Percentiles rank a stretch among this genome's conserved stretches.
Evolutionary conservation across 1,140 invertebrate genomes (phyloP).

Genomic region (Ceratina japonica): DNA sequence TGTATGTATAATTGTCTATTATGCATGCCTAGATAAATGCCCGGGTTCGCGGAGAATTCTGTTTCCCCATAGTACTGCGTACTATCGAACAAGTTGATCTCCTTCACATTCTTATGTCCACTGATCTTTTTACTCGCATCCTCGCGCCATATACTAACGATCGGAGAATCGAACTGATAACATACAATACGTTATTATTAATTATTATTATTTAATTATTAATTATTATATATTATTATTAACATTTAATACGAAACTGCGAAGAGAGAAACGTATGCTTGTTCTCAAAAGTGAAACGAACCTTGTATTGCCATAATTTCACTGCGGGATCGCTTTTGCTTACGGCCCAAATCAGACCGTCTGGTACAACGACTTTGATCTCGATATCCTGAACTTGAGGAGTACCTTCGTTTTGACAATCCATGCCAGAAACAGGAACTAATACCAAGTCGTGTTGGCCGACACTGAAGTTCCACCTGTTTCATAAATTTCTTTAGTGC

Average conservation of each 20-base stretch:
- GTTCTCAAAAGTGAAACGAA: constrained; percentile 65
- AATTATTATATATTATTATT: too few species aligned
- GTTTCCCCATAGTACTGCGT: constrained; percentile 77
- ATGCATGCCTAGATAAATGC: constrained; percentile 92
- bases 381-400: constrained; percentile 79
- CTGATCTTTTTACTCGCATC: constrained; percentile 67
- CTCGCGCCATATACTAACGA: constrained; percentile 91
- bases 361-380: constrained; percentile 85
- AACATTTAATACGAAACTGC: not conserved
- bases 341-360: constrained; percentile 86
- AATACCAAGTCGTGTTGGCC: constrained; percentile 90
- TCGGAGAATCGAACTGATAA: constrained; percentile 87
- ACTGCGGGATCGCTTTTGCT: constrained; percentile 79
- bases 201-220: too few species aligned
- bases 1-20: constrained; percentile 91
- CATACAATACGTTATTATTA: too few species aligned
- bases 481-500: not conserved
- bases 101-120: constrained; percentile 80
- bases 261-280: not conserved
- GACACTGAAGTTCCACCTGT: constrained; percentile 97
- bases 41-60: constrained; percentile 79
- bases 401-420: constrained; percentile 77
- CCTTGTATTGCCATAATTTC: constrained; percentile 87
- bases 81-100: constrained; percentile 88
- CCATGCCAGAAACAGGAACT: constrained; percentile 74